A percentile compares a stretch with the other conserved stretches of the same genome.
phyloP scores from a whole-genome alignment of 2,113 vertebrate species.

The Acrocephalus arundinaceus region DNA sequence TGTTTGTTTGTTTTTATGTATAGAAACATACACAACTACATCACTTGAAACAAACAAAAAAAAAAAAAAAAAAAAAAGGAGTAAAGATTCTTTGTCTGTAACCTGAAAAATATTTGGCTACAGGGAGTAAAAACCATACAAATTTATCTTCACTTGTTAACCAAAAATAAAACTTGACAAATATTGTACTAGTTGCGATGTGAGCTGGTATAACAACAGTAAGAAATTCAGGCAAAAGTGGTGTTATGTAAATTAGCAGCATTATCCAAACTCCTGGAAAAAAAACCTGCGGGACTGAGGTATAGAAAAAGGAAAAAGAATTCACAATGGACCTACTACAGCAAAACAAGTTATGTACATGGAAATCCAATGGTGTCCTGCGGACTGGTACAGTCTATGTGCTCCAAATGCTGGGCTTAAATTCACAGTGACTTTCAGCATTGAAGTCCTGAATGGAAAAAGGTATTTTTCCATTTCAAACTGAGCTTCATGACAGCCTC shows the following conservation, averaged over 20 bases:
- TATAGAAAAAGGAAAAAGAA: conserved; percentile 42
- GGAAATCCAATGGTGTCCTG: neutral
- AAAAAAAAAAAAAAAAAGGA: neutral
- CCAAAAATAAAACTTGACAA: conserved; percentile 18
- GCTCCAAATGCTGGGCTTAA: conserved; percentile 2
- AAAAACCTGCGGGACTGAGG: neutral
- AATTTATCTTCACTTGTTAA: conserved; percentile 20
- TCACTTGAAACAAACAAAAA: neutral
- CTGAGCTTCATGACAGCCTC: accelerated
- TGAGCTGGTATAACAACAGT: conserved; percentile 54
- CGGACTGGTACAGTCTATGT: neutral
- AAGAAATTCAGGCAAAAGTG: conserved; percentile 72
- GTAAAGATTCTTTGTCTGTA: neutral
- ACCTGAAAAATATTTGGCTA: conserved; percentile 49
- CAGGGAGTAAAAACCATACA: conserved; percentile 40
- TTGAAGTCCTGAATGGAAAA: neutral
- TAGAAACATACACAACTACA: neutral
- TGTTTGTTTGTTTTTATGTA: neutral
- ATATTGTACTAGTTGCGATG: neutral
- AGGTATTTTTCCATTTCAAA: neutral
- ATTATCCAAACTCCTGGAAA: conserved; percentile 47
- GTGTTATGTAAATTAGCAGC: conserved; percentile 68
- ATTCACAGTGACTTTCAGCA: conserved; percentile 66
- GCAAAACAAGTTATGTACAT: neutral
- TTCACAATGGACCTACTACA: conserved; percentile 16